phyloP scores from a whole-genome alignment of 2,888 invertebrate species.

The Rhamphomyia laevipes region DNA sequence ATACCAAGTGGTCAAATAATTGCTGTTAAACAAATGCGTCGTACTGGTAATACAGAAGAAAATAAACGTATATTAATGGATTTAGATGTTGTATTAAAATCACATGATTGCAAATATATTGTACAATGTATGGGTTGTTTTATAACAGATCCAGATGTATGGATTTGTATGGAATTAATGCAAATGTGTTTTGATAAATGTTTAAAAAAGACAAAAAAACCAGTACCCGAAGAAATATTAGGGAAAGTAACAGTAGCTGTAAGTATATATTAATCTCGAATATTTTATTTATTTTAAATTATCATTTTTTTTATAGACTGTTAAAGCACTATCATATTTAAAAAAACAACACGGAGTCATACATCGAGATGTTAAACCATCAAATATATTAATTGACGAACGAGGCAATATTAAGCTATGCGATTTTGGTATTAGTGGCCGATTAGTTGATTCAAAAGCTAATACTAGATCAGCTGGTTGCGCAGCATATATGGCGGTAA shows the following conservation, averaged over 20 bases:
- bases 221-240: slow-evolving; percentile 92
- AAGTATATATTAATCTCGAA: slow-evolving; percentile 39
- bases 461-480: slow-evolving; percentile 95
- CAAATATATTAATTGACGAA: slow-evolving; percentile 93
- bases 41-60: slow-evolving; percentile 93
- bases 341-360: slow-evolving; percentile 96
- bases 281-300: neutral
- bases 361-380: slow-evolving; percentile 97
- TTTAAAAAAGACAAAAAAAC: slow-evolving; percentile 67
- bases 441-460: slow-evolving; percentile 95
- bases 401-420: slow-evolving; percentile 93
- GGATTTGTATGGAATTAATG: slow-evolving; percentile 99
- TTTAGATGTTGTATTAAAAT: slow-evolving; percentile 93
- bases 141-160: slow-evolving; percentile 93
- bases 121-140: slow-evolving; percentile 97
- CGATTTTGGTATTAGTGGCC: slow-evolving; percentile 98
- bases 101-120: slow-evolving; percentile 93
- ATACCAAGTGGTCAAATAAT: slow-evolving; percentile 73
- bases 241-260: slow-evolving; percentile 96
- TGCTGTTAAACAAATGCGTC: slow-evolving; percentile 97
- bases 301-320: slow-evolving; percentile 50
- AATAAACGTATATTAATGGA: slow-evolving; percentile 98
- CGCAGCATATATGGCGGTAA: slow-evolving; percentile 98
- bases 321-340: slow-evolving; percentile 92
- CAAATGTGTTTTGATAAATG: slow-evolving; percentile 97